Evolutionary conservation across 2,797 vertebrate genomes (phyloP).

Genomic region (Alcedo atthis): DNA sequence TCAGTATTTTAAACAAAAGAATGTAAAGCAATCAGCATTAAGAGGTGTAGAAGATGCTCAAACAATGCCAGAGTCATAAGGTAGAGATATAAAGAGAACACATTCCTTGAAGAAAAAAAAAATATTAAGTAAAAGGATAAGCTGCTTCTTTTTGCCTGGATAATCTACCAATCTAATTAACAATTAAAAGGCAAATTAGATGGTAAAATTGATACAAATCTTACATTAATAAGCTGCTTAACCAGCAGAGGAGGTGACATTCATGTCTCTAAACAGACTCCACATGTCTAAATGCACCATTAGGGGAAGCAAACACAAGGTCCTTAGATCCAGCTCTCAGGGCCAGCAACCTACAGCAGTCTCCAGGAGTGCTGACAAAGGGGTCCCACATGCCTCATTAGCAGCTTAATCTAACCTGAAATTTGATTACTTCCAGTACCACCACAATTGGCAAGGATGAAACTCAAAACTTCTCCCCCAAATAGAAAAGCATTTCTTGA

Average conservation of each 20-base stretch:
- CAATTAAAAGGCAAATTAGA: background rate
- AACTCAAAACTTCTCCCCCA: background rate
- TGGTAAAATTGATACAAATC: background rate
- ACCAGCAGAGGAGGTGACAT: background rate
- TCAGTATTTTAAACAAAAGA: background rate
- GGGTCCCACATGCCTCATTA: constrained; percentile 42
- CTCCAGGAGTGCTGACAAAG: constrained; percentile 43
- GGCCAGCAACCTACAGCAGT: constrained; percentile 29
- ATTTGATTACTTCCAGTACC: background rate
- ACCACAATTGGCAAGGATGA: background rate
- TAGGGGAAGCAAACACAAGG: constrained; percentile 21
- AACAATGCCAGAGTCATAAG: background rate
- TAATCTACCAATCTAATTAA: background rate
- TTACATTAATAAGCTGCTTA: constrained; percentile 18
- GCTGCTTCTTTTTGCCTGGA: background rate
- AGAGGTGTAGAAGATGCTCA: background rate
- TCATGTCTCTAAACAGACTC: background rate
- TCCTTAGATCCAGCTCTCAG: constrained; percentile 8
- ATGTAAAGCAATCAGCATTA: background rate
- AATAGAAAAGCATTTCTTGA: background rate
- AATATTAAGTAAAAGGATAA: background rate
- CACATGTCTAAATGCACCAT: background rate
- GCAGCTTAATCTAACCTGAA: constrained; percentile 51
- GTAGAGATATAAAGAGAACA: background rate
- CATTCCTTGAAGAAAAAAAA: background rate